Evolutionary conservation across 2,113 vertebrate genomes (phyloP), one percentile per base, ranked within the genome.

Genomic region (Columba livia): DNA sequence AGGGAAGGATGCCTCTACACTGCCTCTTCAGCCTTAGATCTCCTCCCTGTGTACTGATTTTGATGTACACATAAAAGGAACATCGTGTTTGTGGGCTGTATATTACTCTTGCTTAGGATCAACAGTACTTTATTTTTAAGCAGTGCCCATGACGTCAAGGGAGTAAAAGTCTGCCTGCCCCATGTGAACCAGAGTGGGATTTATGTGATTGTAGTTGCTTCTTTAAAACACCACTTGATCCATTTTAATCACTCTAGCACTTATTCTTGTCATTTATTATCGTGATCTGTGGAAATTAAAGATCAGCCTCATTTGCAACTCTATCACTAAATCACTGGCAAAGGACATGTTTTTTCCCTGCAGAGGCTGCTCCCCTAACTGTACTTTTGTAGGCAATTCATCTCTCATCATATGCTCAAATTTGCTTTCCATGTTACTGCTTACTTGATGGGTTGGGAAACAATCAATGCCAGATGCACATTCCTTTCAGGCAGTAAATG

Each of bases 401-500:
- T 93, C 79, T 96, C 61, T 95, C 77, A 85, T 96, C 82, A 58
- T 81, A 80, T 34, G 75, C 64, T 91, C 42, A 79, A 92, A 73
- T 93, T 97, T 96, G 81, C 80, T 93, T 91, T 86, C 89, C 50
- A 70, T 73, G 78, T 69, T 85, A 70, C 88, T 89, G 65, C 80
- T 93, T 34, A 60, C 86, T 85, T 75, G 79, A 91, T 92, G 91
- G 92, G 72, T 92, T 96, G 94, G 92, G 86, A 89, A 92, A 54
- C 3, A 23, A 95, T 88, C 67, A 72, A 78, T 95, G 90, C 96
- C 96, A 96, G 97, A 95, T 96, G 92, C 86, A 61, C 77, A 70
- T 53, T 91, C 79, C 54, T 93, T 96, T 89, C 82, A 87, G 88
- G 91, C 94, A 97, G 82, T 97, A 96, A 97, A 96, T 57, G 66